Conservation (phyloP, 2,113 vertebrate species). For the Heteronetta atricapilla region DNA sequence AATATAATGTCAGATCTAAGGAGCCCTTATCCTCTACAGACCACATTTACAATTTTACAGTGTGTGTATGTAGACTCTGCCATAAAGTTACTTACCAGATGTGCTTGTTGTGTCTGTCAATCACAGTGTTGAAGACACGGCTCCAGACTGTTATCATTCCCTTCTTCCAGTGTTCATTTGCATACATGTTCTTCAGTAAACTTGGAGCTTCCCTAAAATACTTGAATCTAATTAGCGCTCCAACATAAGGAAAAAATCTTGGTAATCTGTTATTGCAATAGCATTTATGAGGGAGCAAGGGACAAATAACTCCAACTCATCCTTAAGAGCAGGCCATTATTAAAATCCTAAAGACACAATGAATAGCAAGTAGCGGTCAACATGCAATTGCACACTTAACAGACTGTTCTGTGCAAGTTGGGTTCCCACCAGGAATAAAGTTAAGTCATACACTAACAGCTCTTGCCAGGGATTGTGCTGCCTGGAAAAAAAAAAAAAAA, state of each 20-base stretch:
- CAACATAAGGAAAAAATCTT: background rate
- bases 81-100: slow-evolving; percentile 69
- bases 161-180: background rate
- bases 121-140: background rate
- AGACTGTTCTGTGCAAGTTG: background rate
- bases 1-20: slow-evolving; percentile 75
- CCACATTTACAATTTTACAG: slow-evolving; percentile 62
- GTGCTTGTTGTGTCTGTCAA: slow-evolving; percentile 49
- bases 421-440: background rate
- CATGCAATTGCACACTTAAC: background rate
- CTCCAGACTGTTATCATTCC: background rate
- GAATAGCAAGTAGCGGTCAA: slow-evolving; percentile 16
- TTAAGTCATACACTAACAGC: background rate
- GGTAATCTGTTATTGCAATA: background rate
- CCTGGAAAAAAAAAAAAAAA: background rate
- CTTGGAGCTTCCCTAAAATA: background rate
- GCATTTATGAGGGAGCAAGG: background rate
- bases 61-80: background rate
- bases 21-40: slow-evolving; percentile 70
- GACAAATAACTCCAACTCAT: background rate
- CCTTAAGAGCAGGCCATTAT: background rate
- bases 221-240: background rate
- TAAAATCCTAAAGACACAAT: background rate
- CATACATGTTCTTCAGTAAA: background rate
- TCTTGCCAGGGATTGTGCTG: background rate